Percentiles rank a stretch among this genome's conserved stretches.
Conservation (phyloP, 2,888 invertebrate species). For the Drosophila cognata region DNA sequence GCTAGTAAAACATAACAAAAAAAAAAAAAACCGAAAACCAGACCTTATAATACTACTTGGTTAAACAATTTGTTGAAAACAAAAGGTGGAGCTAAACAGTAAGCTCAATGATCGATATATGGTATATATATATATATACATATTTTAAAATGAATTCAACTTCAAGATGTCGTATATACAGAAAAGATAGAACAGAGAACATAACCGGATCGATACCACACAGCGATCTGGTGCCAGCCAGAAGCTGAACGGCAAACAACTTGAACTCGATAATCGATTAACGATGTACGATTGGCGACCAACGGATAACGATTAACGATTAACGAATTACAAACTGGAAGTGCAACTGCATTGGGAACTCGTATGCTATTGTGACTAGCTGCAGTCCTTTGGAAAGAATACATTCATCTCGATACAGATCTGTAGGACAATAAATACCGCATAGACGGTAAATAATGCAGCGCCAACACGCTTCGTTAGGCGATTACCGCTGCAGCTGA, state of each 20-base stretch:
- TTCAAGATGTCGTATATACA: constrained; percentile 13
- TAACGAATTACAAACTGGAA: constrained; percentile 4
- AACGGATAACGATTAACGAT: constrained; percentile 6
- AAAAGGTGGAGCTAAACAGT: neutral
- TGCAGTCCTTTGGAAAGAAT: constrained; percentile 86
- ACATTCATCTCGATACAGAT: constrained; percentile 92
- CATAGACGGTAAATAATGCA: constrained; percentile 88
- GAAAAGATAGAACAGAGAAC: constrained; percentile 3
- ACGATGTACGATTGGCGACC: neutral
- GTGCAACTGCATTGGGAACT: neutral
- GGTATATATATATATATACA: neutral
- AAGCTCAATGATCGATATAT: constrained; percentile 5
- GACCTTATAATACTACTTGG: constrained; percentile 25
- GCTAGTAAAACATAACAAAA: constrained; percentile 24
- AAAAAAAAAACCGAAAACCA: constrained; percentile 1
- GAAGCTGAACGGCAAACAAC: constrained; percentile 38
- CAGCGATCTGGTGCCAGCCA: constrained; percentile 56
- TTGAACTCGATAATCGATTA: constrained; percentile 12
- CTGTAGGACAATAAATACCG: constrained; percentile 90
- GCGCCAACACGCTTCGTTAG: constrained; percentile 90
- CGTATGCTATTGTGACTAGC: constrained; percentile 39
- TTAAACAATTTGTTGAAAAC: constrained; percentile 8
- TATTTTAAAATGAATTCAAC: constrained; percentile 13
- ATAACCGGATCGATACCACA: neutral
- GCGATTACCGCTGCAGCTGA: constrained; percentile 89